Evolutionary conservation across 1,140 invertebrate genomes (phyloP), one percentile per base, ranked within the genome.

Genomic region (Druon quercuslanigerum): DNA sequence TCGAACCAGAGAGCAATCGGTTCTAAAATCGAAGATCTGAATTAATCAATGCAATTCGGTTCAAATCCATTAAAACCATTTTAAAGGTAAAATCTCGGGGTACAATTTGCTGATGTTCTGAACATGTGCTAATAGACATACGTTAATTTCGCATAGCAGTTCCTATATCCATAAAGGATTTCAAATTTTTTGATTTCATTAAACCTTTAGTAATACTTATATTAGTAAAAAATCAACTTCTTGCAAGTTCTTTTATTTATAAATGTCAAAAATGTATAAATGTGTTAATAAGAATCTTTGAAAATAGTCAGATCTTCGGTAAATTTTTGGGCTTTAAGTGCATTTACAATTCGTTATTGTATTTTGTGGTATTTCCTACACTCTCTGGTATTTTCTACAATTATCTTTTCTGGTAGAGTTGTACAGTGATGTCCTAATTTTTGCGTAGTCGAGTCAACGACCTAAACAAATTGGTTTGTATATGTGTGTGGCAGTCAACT

Each of bases 351-450:
- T 76, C 75, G 12, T 77, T 73, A 72, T 50, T 79, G 33, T 52
- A 16, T 78, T 76, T 85, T 74, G 33, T 74, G 73, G 78, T 76
- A 76, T 72, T 73, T 57, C 70, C 54, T 74, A 76, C 71, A 77
- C 71, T 77, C 71, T 82, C 72, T 77, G 75, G 66, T 74, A 80
- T 74, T 73, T 54, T 51, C 78, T 25, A 70, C 73, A 71, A 75
- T 73, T 52, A 76, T 84, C 54, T 50, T 51, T 46, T 20, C 52
- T 73, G 20, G 17, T 40, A 60, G 50, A 71, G 6, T 56, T 73
- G 14, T 57, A 25, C 5, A 20, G 13, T 60, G 13, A 33, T 25
- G 19, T 20, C 5, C 16, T 25, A 16, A 6, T 40, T 66, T 40
- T 66, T 14, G 13, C 17, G 7, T 33, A 25, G 11, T 25, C 20